Evolutionary conservation across 2,888 invertebrate species (phyloP).

Genomic region (Silvanus unidentatus): DNA sequence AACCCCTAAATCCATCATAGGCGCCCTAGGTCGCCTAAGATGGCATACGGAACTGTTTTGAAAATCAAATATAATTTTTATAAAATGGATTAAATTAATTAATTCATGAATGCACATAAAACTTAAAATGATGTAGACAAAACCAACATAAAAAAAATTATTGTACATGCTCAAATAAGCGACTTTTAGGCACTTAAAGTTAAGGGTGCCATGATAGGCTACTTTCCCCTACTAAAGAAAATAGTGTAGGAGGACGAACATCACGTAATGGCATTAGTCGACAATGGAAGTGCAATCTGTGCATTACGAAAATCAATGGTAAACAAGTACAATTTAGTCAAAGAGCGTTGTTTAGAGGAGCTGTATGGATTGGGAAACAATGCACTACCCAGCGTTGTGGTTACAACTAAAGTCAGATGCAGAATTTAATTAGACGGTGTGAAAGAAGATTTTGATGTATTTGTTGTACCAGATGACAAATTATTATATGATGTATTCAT

Average conservation of each 20-base stretch:
- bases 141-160: too few species aligned
- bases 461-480: slow-evolving; percentile 23
- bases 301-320: slow-evolving; percentile 17
- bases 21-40: too few species aligned
- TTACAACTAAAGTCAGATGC: background rate
- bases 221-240: too few species aligned
- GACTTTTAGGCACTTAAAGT: too few species aligned
- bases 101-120: too few species aligned
- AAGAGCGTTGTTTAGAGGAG: background rate
- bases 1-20: too few species aligned
- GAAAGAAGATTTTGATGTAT: slow-evolving; percentile 14
- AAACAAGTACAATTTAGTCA: slow-evolving; percentile 1
- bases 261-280: slow-evolving; percentile 10
- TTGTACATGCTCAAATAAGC: too few species aligned
- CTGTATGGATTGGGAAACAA: slow-evolving; percentile 5
- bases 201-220: too few species aligned
- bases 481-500: slow-evolving; percentile 23
- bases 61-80: too few species aligned
- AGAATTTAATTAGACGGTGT: slow-evolving; percentile 14
- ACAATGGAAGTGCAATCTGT: slow-evolving; percentile 25
- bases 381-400: background rate
- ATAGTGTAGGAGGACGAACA: background rate
- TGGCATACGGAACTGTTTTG: too few species aligned
- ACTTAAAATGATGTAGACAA: too few species aligned
- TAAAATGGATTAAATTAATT: too few species aligned